Evolutionary conservation across 2,113 vertebrate species (phyloP), one percentile per base, ranked within the genome.

Genomic region (Dasyornis broadbenti): DNA sequence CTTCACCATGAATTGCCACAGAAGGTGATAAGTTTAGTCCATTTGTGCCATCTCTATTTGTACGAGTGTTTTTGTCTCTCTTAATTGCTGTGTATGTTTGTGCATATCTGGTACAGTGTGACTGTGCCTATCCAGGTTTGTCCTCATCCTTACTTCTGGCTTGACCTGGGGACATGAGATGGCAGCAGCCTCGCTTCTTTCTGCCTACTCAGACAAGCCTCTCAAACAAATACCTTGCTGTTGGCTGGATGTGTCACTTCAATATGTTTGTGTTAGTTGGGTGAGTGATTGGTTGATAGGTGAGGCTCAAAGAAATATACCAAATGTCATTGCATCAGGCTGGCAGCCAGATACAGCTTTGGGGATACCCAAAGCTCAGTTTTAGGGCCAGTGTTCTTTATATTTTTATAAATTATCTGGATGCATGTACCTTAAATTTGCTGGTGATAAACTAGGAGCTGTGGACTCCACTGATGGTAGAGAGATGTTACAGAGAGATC

Each of bases 291-390:
- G 13, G 10, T 53, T 77, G 37, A 37, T 5, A 6, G 12, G 14
- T 6, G 0, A 6, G 12, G 24, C 22, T 77, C 33, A 52, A 50
- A 77, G 30, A 23, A 23, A 50, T 66, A 13, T 1, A 21, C 9
- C 39, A 49, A 73, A 52, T 42, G 39, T 4, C 16, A 17, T 31
- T 64, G 24, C 18, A 16, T 9, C n/a, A 63, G 19, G 6, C 19
- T 59, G 27, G 45, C 0, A 2, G 13, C 3, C 45, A 54, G 39
- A 19, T 26, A 45, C 11, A 6, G 30, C 1, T n/a, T n/a, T 13
- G 19, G 4, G 13, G 2, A 37, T 82, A 49, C 3, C 2, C 39
- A 33, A 24, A 54, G 28, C 8, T 59, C 23, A 27, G 2, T 79
- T 82, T 70, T 60, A 63, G 11, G 10, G 15, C 8, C 31, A 44